phyloP scores from a whole-genome alignment of 2,888 invertebrate species.

The Serrognathus titanus region DNA sequence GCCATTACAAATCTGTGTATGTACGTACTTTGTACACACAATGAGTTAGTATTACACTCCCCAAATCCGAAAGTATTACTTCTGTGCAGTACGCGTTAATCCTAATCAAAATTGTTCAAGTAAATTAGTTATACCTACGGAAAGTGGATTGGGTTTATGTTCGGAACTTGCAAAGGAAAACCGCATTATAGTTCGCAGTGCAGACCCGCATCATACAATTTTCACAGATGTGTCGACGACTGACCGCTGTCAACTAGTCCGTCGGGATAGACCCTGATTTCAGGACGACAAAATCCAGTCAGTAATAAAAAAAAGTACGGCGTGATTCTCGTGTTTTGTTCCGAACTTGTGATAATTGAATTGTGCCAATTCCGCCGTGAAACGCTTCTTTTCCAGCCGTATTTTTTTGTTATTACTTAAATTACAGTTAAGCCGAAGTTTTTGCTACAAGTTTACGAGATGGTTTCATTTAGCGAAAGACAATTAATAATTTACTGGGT shows the following conservation, averaged over 20 bases:
- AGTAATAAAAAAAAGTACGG: slow-evolving; percentile 3
- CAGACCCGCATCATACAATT: slow-evolving; percentile 16
- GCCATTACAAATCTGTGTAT: too few species aligned
- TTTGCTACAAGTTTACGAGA: too few species aligned
- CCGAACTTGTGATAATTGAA: slow-evolving; percentile 7
- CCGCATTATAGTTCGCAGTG: neutral
- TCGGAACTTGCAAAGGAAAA: neutral
- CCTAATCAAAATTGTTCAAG: too few species aligned
- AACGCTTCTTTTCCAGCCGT: neutral
- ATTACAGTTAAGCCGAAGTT: slow-evolving; percentile 1
- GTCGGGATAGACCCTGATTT: neutral
- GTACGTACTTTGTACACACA: too few species aligned
- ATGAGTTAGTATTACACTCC: too few species aligned
- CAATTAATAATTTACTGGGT: too few species aligned
- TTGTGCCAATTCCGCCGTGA: slow-evolving; percentile 8
- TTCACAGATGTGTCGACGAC: slow-evolving; percentile 10
- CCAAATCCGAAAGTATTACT: too few species aligned
- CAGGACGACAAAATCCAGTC: neutral
- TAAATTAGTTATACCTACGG: too few species aligned
- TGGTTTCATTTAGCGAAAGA: too few species aligned
- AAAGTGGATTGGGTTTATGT: too few species aligned
- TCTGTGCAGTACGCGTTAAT: too few species aligned
- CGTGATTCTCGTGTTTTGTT: slow-evolving; percentile 10
- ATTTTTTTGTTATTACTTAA: slow-evolving; percentile 8
- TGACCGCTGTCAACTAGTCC: slow-evolving; percentile 15